Base-by-base conservation (phyloP, 2,797 vertebrate genomes). In the Cyprinella venusta region DNA sequence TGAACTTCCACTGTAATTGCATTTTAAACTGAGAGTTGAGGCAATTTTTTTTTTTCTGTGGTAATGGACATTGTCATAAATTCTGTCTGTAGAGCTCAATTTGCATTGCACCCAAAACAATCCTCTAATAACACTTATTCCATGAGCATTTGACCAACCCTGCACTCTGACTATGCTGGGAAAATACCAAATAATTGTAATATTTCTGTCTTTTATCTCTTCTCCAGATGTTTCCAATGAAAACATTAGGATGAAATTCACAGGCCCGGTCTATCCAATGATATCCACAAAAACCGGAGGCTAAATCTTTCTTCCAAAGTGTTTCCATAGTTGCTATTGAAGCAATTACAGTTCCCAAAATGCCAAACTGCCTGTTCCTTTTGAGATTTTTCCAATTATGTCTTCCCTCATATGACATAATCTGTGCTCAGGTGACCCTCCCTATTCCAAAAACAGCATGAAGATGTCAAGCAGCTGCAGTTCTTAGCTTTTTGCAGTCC, bases 401-500 rank as follows among this genome's bases (percentile, higher is more conserved):
- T 65, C 40, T 26, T 64, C 52, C 68, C 50, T 33, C 8, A 61
- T 21, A 9, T 15, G 64, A 77, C 26, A 59, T 76, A 63, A 82
- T 74, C 45, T 80, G 54, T 63, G 52, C 77, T 87, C 72, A 79
- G 78, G 81, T 83, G 80, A 78, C 83, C 67, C 42, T 72, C 77
- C 40, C 77, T 67, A 56, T 70, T 40, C 33, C 13, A 42, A 45
- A 63, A 79, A 50, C 63, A 50, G n/a, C 75, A 45, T 67, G 48
- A 54, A 80, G 61, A 36, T 71, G 50, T 86, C 76, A 54, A 52
- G 61, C 90, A 94, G 91, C 88, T 89, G 79, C 90, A 94, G 91
- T 94, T 96, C 95, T 95, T 95, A 96, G 94, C 93, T 97, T 87
- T 97, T 95, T 92, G 94, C 92, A 87, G 92, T 93, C 94, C 91